phyloP scores from a whole-genome alignment of 2,888 invertebrate species.

The Ypsolopha sequella region DNA sequence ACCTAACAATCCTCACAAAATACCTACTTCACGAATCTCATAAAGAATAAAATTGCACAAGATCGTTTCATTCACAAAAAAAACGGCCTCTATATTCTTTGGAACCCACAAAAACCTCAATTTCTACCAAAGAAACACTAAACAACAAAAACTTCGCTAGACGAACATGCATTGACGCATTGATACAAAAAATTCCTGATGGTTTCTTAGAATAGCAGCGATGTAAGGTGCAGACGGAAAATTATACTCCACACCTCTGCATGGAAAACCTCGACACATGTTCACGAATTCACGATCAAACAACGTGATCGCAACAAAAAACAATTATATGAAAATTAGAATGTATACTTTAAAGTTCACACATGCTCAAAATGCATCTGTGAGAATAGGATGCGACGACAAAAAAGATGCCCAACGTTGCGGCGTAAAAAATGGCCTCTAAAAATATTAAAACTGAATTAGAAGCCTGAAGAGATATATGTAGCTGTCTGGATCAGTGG shows the following conservation, averaged over 20 bases:
- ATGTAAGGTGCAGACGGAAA: neutral
- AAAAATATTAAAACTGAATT: neutral
- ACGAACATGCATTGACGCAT: neutral
- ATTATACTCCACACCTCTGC: neutral
- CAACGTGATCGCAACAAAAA: constrained; percentile 21
- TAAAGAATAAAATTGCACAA: neutral
- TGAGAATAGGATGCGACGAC: neutral
- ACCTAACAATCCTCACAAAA: too few species aligned
- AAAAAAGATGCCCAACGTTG: neutral
- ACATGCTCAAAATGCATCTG: constrained; percentile 3
- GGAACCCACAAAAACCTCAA: constrained; percentile 23
- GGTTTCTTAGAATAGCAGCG: neutral
- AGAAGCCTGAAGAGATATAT: neutral
- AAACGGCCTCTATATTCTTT: constrained; percentile 18
- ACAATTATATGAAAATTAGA: constrained; percentile 6
- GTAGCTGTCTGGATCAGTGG: neutral
- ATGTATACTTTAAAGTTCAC: neutral
- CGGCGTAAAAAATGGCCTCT: constrained; percentile 5
- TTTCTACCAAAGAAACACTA: too few species aligned
- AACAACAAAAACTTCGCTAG: neutral
- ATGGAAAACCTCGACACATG: neutral
- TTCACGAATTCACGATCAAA: constrained; percentile 20
- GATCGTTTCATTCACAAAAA: constrained; percentile 35
- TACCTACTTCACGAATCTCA: too few species aligned
- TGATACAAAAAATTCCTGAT: too few species aligned